Conservation (phyloP, 1,140 invertebrate genomes). For the Drusus annulatus region DNA sequence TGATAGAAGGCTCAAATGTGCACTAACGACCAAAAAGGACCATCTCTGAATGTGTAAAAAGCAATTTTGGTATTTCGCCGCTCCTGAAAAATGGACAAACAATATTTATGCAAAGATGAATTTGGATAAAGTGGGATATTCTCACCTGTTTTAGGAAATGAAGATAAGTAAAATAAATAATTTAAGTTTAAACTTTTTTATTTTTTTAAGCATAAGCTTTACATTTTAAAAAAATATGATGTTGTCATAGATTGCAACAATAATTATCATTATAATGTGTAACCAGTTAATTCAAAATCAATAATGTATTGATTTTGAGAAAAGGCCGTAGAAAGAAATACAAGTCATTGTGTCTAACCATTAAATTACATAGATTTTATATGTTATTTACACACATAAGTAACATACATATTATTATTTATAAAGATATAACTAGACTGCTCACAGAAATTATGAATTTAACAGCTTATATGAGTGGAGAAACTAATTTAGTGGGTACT, state of each 20-base stretch:
- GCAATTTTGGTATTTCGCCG: too few relatives aligned
- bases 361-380: slow-evolving; percentile 48
- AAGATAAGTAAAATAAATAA: background rate
- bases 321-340: slow-evolving; percentile 53
- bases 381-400: slow-evolving; percentile 50
- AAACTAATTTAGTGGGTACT: slow-evolving; percentile 41
- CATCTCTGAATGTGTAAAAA: too few relatives aligned
- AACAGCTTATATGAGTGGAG: slow-evolving; percentile 39
- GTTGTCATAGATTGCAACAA: slow-evolving; percentile 52
- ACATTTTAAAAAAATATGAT: slow-evolving; percentile 56
- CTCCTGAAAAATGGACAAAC: too few relatives aligned
- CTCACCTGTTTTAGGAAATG: too few relatives aligned
- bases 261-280: slow-evolving; percentile 51
- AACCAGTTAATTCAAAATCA: slow-evolving; percentile 51
- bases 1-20: too few relatives aligned
- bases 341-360: slow-evolving; percentile 36
- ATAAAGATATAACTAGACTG: slow-evolving; percentile 46
- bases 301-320: slow-evolving; percentile 54
- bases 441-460: slow-evolving; percentile 17
- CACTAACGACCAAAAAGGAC: too few relatives aligned
- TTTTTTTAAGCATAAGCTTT: slow-evolving; percentile 56
- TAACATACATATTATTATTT: slow-evolving; percentile 44
- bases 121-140: too few relatives aligned
- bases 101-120: too few relatives aligned
- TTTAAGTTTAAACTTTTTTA: slow-evolving; percentile 42